These are phyloP conservation scores for Periophthalmus magnuspinnatus DNA, from an alignment of 2,797 vertebrate species.

Conservation along the genomic window DNA sequence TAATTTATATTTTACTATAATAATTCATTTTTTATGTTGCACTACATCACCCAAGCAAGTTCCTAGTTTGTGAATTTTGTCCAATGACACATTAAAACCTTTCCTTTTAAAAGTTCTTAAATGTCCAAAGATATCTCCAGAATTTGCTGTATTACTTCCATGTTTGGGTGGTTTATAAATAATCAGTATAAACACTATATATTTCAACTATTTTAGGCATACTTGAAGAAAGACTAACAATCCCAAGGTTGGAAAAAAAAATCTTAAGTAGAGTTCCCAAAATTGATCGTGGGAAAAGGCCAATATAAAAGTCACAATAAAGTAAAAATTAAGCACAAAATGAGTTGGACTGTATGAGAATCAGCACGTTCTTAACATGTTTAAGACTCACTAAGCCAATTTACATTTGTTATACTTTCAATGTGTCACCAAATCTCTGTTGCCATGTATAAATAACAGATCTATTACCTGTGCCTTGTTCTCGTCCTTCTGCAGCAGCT, in stretches of 20 bases:
- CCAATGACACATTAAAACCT: too few relatives aligned
- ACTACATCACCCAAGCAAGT: too few relatives aligned
- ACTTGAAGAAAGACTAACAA: neutral
- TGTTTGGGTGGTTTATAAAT: neutral
- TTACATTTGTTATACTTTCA: too few relatives aligned
- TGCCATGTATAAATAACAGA: neutral
- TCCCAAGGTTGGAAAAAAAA: too few relatives aligned
- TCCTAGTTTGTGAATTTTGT: too few relatives aligned
- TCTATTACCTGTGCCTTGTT: slow-evolving; percentile 84
- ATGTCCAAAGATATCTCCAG: neutral
- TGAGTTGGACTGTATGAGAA: too few relatives aligned
- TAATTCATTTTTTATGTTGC: too few relatives aligned
- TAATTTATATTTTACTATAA: too few relatives aligned
- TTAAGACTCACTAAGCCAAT: too few relatives aligned
- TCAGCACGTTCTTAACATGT: too few relatives aligned
- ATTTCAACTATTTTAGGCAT: neutral
- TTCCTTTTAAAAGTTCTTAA: neutral
- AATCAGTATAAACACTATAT: neutral
- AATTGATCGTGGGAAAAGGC: too few relatives aligned
- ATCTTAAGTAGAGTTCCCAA: neutral
- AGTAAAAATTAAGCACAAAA: neutral
- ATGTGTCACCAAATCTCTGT: neutral
- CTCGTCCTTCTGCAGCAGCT: slow-evolving; percentile 92
- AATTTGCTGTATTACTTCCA: neutral
- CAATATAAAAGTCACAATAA: neutral